phyloP scores from a whole-genome alignment of 1,140 invertebrate genomes.

The Dendrolimus punctatus region DNA sequence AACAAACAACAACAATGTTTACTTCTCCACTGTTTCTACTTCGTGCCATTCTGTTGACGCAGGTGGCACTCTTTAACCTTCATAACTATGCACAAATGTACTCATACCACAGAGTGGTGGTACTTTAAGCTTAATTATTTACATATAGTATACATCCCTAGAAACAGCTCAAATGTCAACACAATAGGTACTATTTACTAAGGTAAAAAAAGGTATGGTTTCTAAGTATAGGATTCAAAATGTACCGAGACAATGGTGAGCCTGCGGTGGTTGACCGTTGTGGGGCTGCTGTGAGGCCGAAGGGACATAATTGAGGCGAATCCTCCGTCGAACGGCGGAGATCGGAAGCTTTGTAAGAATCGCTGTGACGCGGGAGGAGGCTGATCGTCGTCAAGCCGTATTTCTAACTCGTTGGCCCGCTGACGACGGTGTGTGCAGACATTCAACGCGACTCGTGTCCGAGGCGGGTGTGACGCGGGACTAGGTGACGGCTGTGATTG shows the following conservation, averaged over 20 bases:
- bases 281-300: constrained; percentile 60
- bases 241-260: constrained; percentile 64
- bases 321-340: constrained; percentile 47
- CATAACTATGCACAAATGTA: not conserved
- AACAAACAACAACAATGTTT: too few relatives aligned
- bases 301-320: constrained; percentile 53
- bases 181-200: constrained; percentile 38
- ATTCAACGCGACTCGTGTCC: constrained; percentile 48
- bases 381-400: constrained; percentile 41
- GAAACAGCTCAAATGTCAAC: constrained; percentile 27
- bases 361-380: constrained; percentile 39
- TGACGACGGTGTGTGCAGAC: constrained; percentile 57
- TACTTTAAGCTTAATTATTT: not conserved
- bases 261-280: constrained; percentile 54
- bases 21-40: not conserved
- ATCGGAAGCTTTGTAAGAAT: constrained; percentile 51
- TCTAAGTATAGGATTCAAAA: constrained; percentile 67
- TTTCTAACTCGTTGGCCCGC: constrained; percentile 50
- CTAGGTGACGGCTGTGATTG: constrained; percentile 59
- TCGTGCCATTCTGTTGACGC: not conserved
- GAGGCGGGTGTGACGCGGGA: constrained; percentile 30
- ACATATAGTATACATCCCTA: constrained; percentile 16
- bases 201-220: constrained; percentile 56
- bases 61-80: not conserved
- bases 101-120: too few relatives aligned